Base-by-base conservation (phyloP, 1,140 invertebrate genomes). In the Pseudobourletiella spinata region DNA sequence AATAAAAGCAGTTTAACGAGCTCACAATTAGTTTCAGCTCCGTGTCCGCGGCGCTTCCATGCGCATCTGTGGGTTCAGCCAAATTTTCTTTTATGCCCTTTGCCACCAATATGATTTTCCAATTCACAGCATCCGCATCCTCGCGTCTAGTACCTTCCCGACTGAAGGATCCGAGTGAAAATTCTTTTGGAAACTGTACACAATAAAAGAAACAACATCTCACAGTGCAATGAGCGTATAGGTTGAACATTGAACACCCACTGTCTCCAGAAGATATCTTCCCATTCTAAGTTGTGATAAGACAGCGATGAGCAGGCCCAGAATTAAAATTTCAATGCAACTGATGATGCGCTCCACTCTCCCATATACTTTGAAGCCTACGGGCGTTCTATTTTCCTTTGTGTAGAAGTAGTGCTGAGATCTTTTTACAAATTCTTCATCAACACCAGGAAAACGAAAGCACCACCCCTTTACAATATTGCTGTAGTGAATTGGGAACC, bases 401-500 rank as follows among this genome's bases (percentile, higher is more conserved):
- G 86, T 80, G 70, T 83, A 86, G 2, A 87, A 80, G 71, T 81
- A 83, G 50, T 85, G 79, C 68, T 93, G 88, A 1, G 88, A 84
- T n/a, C 89, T 79, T 55, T 82, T 73, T 6, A 87, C 82, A 15
- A 95, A 83, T 6, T 87, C 84, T 59, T 22, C 14, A 51, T 51
- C 48, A 26, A 26, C 4, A 26, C 82, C 87, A 1, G 81, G 80
- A 74, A 94, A 95, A 18, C 86, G 82, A 1, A 87, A 39, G 69
- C 84, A 86, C 82, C 84, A 93, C n/a, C 80, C 79, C 8, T 63
- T 46, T 4, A 50, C 30, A 30, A 48, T n/a, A 2, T 63, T 35
- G 39, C 55, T 63, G 26, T 32, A 48, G 39, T 63, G 61, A 3
- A 62, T 22, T 2, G 25, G 18, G 2, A 18, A 50, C 29, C 57